Conservation (phyloP, 2,113 vertebrate species). For the Alethe castanea region DNA sequence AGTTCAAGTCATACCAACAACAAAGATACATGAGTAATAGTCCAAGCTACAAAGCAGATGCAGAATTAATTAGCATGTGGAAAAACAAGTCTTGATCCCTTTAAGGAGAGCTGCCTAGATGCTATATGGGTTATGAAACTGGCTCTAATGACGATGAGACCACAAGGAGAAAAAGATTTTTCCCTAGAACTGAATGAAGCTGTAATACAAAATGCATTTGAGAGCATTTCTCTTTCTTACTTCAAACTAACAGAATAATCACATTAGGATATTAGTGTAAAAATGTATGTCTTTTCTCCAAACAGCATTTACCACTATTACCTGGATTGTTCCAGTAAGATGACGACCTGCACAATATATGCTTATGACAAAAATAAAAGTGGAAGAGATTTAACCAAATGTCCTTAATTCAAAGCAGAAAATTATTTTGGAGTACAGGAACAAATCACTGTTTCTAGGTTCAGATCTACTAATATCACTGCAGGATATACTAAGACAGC, state of each 20-base stretch:
- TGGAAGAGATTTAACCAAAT: background rate
- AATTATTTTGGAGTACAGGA: background rate
- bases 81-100: background rate
- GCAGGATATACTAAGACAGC: background rate
- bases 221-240: background rate
- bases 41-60: background rate
- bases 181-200: background rate
- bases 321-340: background rate
- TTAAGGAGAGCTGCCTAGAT: background rate
- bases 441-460: background rate
- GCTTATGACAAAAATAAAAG: background rate
- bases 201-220: background rate
- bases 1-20: background rate
- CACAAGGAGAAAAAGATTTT: background rate
- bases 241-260: background rate
- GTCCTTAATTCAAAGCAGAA: background rate
- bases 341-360: background rate
- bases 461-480: background rate
- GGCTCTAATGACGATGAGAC: background rate
- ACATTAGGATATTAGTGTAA: background rate
- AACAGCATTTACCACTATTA: background rate
- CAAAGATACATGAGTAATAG: background rate
- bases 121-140: background rate
- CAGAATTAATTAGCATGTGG: background rate
- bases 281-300: background rate